These are phyloP conservation scores for Lasioglossum calceatum DNA, from an alignment of 2,888 invertebrate species.

Conservation along the genomic window DNA sequence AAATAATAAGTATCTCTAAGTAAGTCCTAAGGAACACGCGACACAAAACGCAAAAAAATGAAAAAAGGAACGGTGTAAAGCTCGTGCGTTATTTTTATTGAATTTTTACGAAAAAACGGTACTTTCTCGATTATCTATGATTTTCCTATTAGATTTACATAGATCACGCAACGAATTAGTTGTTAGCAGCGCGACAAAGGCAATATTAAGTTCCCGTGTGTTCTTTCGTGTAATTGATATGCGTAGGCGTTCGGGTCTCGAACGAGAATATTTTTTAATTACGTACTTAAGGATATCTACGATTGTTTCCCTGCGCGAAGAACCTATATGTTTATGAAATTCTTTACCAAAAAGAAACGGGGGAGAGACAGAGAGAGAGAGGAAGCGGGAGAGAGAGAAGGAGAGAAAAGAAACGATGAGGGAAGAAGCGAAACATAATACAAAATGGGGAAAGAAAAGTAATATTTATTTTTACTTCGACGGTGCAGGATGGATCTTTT, in stretches of 20 bases:
- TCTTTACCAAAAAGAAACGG: conserved; percentile 53
- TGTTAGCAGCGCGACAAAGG: conserved; percentile 36
- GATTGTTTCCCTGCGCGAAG: conserved; percentile 54
- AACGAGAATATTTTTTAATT: conserved; percentile 51
- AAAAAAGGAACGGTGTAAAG: conserved; percentile 37
- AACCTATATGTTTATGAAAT: conserved; percentile 58
- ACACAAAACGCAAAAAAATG: background rate
- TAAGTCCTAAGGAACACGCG: conserved; percentile 59
- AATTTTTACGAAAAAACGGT: conserved; percentile 39
- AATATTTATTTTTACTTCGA: conserved; percentile 72
- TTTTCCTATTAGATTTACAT: conserved; percentile 57
- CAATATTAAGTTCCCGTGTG: conserved; percentile 47
- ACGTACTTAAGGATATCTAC: conserved; percentile 53
- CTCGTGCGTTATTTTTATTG: conserved; percentile 54
- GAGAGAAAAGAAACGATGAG: background rate
- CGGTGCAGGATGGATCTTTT: conserved; percentile 64
- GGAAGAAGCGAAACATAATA: background rate
- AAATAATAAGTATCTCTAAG: conserved; percentile 59
- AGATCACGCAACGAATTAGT: conserved; percentile 62
- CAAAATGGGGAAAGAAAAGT: background rate
- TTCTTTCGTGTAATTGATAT: conserved; percentile 19
- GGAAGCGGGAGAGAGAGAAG: background rate
- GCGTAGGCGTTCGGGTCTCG: conserved; percentile 51
- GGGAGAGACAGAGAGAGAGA: too few relatives aligned
- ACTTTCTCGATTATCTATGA: conserved; percentile 39